Conservation (phyloP, 2,113 vertebrate species). For the Gallinago jamesoni region DNA sequence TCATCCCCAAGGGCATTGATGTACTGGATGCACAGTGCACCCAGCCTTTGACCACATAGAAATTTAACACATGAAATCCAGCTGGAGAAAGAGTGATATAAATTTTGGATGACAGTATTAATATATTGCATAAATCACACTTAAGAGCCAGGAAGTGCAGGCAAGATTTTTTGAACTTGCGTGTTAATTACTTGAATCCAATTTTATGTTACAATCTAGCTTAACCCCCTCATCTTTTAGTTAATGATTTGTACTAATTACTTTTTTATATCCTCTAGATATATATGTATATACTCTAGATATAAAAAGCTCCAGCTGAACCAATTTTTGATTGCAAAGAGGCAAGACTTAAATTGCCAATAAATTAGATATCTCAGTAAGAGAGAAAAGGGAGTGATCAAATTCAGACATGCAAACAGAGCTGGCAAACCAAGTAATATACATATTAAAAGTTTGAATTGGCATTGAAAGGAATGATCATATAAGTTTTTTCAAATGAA, state of each 20-base stretch:
- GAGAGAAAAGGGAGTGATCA: not conserved
- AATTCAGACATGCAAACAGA: not conserved
- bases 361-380: not conserved
- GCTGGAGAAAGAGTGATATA: not conserved
- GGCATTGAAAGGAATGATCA: not conserved
- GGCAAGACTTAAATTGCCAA: not conserved
- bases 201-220: not conserved
- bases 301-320: not conserved
- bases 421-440: not conserved
- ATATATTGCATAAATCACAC: not conserved
- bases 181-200: not conserved
- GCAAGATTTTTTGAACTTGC: not conserved
- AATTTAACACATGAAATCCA: conserved; percentile 35
- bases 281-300: not conserved
- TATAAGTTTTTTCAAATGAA: not conserved
- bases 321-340: not conserved
- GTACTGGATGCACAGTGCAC: conserved; percentile 6
- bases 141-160: not conserved
- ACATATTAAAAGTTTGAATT: not conserved
- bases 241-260: not conserved
- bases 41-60: not conserved
- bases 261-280: not conserved
- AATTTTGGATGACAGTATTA: not conserved
- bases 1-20: conserved; percentile 29
- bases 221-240: not conserved